Base-by-base conservation (phyloP, 2,797 vertebrate species). In the Geotrypetes seraphini region DNA sequence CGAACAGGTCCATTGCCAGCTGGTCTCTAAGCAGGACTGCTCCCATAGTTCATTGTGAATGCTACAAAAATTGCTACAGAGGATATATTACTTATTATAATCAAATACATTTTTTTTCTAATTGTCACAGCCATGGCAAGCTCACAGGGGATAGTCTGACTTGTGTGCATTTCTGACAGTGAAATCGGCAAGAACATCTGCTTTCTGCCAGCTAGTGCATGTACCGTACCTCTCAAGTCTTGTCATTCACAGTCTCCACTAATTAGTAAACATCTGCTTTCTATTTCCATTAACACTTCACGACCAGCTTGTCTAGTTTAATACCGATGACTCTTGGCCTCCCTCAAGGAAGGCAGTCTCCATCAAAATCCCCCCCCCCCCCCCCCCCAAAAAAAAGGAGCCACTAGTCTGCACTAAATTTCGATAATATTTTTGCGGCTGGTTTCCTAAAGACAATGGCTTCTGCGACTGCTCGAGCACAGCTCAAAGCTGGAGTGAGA, bases 181-280 rank as follows among this genome's bases (percentile, higher is more conserved):
- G 86, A 88, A 87, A 83, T 79, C 68, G 64, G 86, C 61, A 75
- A 79, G 84, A 85, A 89, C 92, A 96, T 89, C 92, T 95, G 92
- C 87, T 87, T 73, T 60, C 87, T 83, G 87, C 81, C 84, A 86
- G 75, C 75, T 82, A 85, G 85, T 87, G 81, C 73, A 74, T 89
- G 91, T 88, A 84, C 80, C 56, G 71, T 76, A 76, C 86, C 83
- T 87, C 88, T 88, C 87, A 71, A 82, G 85, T 89, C 90, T 94
- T 96, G 93, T 96, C 93, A 97, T 83, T 94, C 92, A 92, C 88
- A 86, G n/a, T 92, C 91, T 95, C 78, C 89, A 85, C 90, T 97
- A 97, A 96, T 97, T 97, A 96, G 90, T 75, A 84, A 97, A 96
- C 93, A 97, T 96, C 92, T 96, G 93, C 89, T 94, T 87, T 89